Conservation (phyloP, 30 jellyfish, hydroid and myxozoan species). For the Phacellophora camtschatica region DNA sequence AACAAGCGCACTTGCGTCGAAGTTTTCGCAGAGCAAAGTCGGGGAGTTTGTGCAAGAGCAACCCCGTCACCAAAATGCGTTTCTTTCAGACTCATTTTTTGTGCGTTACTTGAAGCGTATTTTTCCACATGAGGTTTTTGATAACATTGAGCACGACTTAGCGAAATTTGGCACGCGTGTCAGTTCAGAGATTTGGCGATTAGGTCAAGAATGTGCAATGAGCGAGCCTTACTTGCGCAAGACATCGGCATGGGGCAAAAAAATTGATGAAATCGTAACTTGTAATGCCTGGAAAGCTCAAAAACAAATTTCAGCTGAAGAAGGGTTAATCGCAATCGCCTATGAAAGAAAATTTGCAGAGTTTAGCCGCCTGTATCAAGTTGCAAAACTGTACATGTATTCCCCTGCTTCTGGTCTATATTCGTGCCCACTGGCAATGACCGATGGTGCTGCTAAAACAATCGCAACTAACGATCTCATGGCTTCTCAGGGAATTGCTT, state of each 20-base stretch:
- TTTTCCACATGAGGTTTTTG: constrained; percentile 52
- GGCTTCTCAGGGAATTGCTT: constrained; percentile 27
- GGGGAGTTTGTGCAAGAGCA: constrained; percentile 76
- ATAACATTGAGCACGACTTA: constrained; percentile 45
- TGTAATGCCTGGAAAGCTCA: constrained; percentile 85
- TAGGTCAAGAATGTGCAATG: constrained; percentile 70
- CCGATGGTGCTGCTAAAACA: constrained; percentile 97
- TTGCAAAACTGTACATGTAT: constrained; percentile 68
- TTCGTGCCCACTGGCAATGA: constrained; percentile 97
- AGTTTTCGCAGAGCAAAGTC: constrained; percentile 35
- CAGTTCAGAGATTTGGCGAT: constrained; percentile 53
- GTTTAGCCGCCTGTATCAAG: constrained; percentile 85
- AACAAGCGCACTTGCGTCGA: too few species aligned
- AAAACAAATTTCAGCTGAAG: constrained; percentile 84
- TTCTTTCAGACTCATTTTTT: constrained; percentile 51
- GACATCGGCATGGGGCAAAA: constrained; percentile 88
- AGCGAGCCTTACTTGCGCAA: constrained; percentile 78
- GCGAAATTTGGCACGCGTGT: constrained; percentile 66
- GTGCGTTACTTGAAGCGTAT: constrained; percentile 13
- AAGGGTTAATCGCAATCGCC: constrained; percentile 81
- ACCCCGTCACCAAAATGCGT: constrained; percentile 71
- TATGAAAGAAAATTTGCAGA: constrained; percentile 63
- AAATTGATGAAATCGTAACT: constrained; percentile 69
- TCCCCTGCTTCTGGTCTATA: constrained; percentile 85
- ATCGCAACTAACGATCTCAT: constrained; percentile 55